Percentiles rank a stretch among this genome's conserved stretches.
Conservation (phyloP, 2,888 invertebrate genomes). For the Serrognathus titanus region DNA sequence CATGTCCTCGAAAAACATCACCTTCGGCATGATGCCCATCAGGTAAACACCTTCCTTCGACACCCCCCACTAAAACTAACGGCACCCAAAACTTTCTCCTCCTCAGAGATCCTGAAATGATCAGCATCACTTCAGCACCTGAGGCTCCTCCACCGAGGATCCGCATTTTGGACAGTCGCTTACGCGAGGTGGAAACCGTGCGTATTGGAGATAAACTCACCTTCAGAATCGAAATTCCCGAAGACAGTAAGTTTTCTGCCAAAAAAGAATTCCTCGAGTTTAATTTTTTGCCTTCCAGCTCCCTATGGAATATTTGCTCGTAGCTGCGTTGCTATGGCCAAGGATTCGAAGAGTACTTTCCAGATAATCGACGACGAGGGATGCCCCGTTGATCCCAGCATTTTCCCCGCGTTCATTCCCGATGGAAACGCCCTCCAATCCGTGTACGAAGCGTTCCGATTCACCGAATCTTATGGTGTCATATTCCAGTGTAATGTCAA, state of each 20-base stretch:
- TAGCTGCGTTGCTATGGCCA: constrained; percentile 95
- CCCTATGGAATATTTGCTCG: constrained; percentile 94
- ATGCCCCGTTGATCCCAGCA: constrained; percentile 88
- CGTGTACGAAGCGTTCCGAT: constrained; percentile 90
- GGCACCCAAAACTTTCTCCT: not conserved
- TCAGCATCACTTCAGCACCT: constrained; percentile 91
- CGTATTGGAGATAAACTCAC: constrained; percentile 92
- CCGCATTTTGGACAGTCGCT: constrained; percentile 81
- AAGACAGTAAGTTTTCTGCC: constrained; percentile 73
- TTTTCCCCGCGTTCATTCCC: constrained; percentile 89
- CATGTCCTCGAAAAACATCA: constrained; percentile 94
- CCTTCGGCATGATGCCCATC: constrained; percentile 97
- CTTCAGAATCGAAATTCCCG: constrained; percentile 93
- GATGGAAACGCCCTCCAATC: constrained; percentile 89
- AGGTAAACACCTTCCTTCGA: constrained; percentile 54
- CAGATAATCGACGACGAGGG: constrained; percentile 95
- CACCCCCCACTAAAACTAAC: not conserved
- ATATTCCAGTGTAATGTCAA: constrained; percentile 97
- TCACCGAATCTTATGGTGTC: constrained; percentile 93
- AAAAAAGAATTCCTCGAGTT: not conserved
- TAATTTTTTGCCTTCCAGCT: constrained; percentile 53
- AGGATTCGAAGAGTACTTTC: constrained; percentile 93
- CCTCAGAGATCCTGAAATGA: constrained; percentile 88
- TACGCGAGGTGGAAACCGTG: constrained; percentile 89
- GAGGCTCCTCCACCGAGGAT: constrained; percentile 93